A percentile compares a stretch with the other conserved stretches of the same genome.
Evolutionary conservation across 2,888 invertebrate genomes (phyloP).

Genomic region (Drosophila stalkeri): DNA sequence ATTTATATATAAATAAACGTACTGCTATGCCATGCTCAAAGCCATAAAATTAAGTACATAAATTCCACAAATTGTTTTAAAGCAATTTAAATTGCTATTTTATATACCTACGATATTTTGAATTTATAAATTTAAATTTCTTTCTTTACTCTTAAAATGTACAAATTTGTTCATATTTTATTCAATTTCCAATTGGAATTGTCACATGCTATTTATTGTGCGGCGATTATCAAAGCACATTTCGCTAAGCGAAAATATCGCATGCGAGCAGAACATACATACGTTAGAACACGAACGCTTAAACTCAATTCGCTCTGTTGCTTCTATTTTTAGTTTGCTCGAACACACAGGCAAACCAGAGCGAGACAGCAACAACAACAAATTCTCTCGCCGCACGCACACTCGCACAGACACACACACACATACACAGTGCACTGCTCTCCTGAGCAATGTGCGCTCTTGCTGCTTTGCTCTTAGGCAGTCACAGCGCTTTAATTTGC

Average conservation of each 20-base stretch:
- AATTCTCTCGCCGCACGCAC: constrained; percentile 14
- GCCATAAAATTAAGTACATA: constrained; percentile 6
- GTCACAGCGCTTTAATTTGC: constrained; percentile 24
- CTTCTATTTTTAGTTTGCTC: constrained; percentile 34
- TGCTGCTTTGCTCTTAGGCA: constrained; percentile 39
- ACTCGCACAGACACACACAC: neutral
- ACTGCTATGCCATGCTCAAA: neutral
- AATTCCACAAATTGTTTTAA: constrained; percentile 5
- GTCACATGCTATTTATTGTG: constrained; percentile 5
- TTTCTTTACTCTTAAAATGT: neutral
- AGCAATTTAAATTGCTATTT: constrained; percentile 2
- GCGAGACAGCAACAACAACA: constrained; percentile 49
- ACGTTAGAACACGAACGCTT: constrained; percentile 14
- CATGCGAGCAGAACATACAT: constrained; percentile 13
- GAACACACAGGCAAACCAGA: constrained; percentile 20
- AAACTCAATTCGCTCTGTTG: constrained; percentile 7
- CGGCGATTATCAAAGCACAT: constrained; percentile 14
- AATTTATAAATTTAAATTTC: neutral
- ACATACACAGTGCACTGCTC: neutral
- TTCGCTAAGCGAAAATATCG: constrained; percentile 15
- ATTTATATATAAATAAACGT: neutral
- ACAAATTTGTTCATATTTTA: neutral
- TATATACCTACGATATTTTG: neutral
- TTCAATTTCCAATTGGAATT: neutral
- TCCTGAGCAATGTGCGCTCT: constrained; percentile 39